Evolutionary conservation across 2,797 vertebrate genomes (phyloP).

Genomic region (Bradypus variegatus): DNA sequence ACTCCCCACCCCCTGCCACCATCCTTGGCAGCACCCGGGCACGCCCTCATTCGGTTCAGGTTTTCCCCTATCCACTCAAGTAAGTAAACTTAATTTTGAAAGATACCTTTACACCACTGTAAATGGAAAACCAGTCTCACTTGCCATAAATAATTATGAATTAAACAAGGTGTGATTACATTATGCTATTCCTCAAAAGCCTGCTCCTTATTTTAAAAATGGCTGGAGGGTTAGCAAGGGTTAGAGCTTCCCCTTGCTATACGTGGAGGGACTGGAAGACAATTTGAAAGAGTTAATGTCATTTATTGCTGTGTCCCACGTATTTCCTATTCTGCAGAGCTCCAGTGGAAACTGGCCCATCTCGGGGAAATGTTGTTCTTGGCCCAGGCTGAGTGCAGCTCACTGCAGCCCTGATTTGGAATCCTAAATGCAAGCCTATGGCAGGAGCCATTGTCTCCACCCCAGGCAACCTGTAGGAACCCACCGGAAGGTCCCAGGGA

Average conservation of each 20-base stretch:
- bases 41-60: neutral
- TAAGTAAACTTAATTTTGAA: neutral
- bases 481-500: too few relatives aligned
- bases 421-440: neutral
- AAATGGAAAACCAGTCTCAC: neutral
- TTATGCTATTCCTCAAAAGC: neutral
- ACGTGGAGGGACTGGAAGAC: neutral
- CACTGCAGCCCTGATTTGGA: neutral
- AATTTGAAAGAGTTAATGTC: neutral
- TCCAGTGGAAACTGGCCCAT: neutral
- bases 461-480: neutral
- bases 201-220: neutral
- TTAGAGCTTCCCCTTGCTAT: neutral
- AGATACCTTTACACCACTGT: neutral
- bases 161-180: neutral
- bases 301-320: neutral
- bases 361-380: neutral
- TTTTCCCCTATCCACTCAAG: neutral
- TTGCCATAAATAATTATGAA: neutral
- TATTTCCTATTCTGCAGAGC: neutral
- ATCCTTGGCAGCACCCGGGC: neutral
- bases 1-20: too few relatives aligned
- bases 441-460: neutral
- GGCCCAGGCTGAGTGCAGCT: neutral
- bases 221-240: too few relatives aligned